Evolutionary conservation across 2,113 vertebrate species (phyloP).

Genomic region (Atlantisia rogersi): DNA sequence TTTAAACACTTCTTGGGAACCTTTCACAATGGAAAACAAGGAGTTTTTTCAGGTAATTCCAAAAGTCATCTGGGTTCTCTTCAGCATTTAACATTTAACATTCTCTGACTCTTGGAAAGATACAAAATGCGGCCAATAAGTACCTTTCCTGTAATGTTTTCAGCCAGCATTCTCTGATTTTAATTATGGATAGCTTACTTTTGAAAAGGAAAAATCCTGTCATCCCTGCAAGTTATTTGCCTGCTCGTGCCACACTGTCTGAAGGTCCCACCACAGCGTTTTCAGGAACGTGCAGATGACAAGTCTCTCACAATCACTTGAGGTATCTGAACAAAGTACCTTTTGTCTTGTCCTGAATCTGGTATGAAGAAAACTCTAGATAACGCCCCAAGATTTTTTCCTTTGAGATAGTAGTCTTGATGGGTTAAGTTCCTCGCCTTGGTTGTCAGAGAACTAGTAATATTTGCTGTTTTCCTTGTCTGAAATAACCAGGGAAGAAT

Average conservation of each 20-base stretch:
- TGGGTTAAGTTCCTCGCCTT: background rate
- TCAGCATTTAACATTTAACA: background rate
- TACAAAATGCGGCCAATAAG: background rate
- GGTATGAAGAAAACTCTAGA: background rate
- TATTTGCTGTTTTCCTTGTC: background rate
- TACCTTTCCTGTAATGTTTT: background rate
- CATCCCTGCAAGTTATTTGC: background rate
- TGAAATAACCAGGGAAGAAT: background rate
- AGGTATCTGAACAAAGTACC: background rate
- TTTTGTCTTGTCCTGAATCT: background rate
- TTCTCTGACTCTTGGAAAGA: conserved; percentile 4
- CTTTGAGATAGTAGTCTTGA: background rate
- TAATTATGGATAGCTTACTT: background rate
- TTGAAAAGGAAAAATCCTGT: background rate
- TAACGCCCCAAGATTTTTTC: background rate
- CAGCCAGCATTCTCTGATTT: background rate
- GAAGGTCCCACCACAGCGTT: background rate
- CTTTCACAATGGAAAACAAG: conserved; percentile 53
- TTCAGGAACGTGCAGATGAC: background rate
- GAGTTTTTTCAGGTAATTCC: background rate
- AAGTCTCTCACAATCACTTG: background rate
- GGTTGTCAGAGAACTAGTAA: background rate
- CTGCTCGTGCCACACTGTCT: background rate
- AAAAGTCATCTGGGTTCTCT: background rate
- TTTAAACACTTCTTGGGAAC: conserved; percentile 42